A percentile compares a stretch with the other conserved stretches of the same genome.
phyloP scores from a whole-genome alignment of 2,797 vertebrate species.

The Tapera naevia region DNA sequence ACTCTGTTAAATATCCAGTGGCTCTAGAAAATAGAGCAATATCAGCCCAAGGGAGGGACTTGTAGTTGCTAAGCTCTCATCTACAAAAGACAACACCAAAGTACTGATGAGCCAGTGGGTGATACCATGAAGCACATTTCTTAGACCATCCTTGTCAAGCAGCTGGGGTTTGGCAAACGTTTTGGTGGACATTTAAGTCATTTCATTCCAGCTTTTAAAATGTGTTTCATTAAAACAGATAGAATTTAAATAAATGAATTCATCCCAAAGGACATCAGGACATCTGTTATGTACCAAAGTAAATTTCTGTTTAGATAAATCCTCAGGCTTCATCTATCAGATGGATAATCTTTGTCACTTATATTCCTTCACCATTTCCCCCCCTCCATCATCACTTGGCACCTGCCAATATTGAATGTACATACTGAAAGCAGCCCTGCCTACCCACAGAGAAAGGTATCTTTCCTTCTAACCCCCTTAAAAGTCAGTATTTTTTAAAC shows the following conservation, averaged over 20 bases:
- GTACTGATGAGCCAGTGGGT: neutral
- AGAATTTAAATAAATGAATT: neutral
- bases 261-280: conserved; percentile 1
- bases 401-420: neutral
- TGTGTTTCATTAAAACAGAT: neutral
- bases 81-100: neutral
- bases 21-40: neutral
- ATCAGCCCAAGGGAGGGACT: neutral
- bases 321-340: neutral
- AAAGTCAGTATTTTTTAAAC: neutral
- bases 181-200: neutral
- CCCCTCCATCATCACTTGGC: neutral
- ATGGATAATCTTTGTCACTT: neutral
- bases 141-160: neutral
- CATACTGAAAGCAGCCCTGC: neutral
- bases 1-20: neutral
- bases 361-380: neutral
- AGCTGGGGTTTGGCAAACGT: neutral
- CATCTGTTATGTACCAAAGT: neutral
- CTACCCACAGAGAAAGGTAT: neutral
- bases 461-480: too few species aligned
- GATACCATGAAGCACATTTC: neutral
- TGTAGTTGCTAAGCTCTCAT: accelerated
- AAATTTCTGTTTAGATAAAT: conserved; percentile 14
- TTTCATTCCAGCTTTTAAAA: neutral